Evolutionary conservation across 2,888 invertebrate species (phyloP), one percentile per base, ranked within the genome.

Genomic region (Apodemia duryi): DNA sequence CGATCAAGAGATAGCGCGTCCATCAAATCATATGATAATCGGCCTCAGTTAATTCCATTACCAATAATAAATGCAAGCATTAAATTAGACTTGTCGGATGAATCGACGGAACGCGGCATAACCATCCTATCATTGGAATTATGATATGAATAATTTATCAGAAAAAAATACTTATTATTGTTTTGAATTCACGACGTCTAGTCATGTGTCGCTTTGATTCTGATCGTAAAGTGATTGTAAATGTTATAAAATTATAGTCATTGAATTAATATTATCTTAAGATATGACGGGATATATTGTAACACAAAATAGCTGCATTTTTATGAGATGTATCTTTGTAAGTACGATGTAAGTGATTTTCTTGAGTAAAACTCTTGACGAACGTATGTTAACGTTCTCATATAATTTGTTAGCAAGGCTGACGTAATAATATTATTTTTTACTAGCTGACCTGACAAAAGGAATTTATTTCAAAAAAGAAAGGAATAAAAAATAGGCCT

Each of bases 11-110:
- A 91, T 91, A 91, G 89, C 82, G 84, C 85, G 88, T 89, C 90
- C 90, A 91, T 91, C 91, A 91, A 88, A 89, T 88, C 87, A 84
- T 88, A 91, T 89, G 91, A 91, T 91, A 91, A 91, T 91, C 91
- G 89, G 88, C 76, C 83, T 80, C 85, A 78, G 91, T 91, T 91
- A 91, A 91, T 91, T 91, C 91, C 89, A 90, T 90, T 90, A 88
- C 85, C 86, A 89, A 89, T 91, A 89, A 90, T 91, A 91, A 91
- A 91, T 90, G 91, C 90, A 85, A 84, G 91, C 85, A 91, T 91
- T 91, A 91, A 89, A 87, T 90, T 88, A 88, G 85, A 86, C 84
- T 88, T 84, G 89, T 88, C 88, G 84, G 87, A 88, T 88, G 91
- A 90, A 86, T 89, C 87, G 88, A 80, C 87, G 84, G 85, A 85